A percentile compares a stretch with the other conserved stretches of the same genome.
Conservation (phyloP, 2,797 vertebrate genomes). For the Enteromius unitaeniatus region DNA sequence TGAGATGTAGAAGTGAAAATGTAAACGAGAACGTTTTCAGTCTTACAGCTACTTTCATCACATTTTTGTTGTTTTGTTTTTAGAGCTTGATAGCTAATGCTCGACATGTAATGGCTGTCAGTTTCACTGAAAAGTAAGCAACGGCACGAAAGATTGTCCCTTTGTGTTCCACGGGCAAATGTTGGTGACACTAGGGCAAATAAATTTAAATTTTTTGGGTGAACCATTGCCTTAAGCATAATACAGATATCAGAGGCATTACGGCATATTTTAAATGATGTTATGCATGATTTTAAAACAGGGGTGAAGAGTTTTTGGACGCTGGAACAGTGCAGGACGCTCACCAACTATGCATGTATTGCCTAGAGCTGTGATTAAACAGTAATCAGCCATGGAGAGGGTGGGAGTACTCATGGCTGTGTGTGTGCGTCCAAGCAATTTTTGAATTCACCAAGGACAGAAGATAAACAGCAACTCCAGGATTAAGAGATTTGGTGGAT, state of each 20-base stretch:
- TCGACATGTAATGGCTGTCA: background rate
- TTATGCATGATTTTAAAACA: conserved; percentile 8
- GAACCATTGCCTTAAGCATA: conserved; percentile 7
- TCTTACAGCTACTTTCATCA: background rate
- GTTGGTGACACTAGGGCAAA: background rate
- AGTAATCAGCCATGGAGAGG: conserved; percentile 23
- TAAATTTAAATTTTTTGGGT: background rate
- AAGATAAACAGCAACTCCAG: conserved; percentile 50
- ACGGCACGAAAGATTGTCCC: background rate
- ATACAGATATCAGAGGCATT: conserved; percentile 11
- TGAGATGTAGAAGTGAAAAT: background rate
- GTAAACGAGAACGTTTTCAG: background rate
- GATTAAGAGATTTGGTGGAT: conserved; percentile 53
- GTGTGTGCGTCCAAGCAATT: conserved; percentile 11
- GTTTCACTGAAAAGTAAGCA: conserved; percentile 4
- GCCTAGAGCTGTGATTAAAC: conserved; percentile 48
- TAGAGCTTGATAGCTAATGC: background rate
- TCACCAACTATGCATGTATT: conserved; percentile 29
- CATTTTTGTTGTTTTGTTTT: background rate
- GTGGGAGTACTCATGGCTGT: conserved; percentile 19
- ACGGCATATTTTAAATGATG: background rate
- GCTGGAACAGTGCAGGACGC: background rate
- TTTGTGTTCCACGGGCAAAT: background rate
- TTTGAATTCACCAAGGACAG: conserved; percentile 42
- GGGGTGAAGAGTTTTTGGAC: background rate